These are phyloP conservation scores for Amaurobius ferox DNA, from an alignment of 2,888 invertebrate species.

Conservation along the genomic window DNA sequence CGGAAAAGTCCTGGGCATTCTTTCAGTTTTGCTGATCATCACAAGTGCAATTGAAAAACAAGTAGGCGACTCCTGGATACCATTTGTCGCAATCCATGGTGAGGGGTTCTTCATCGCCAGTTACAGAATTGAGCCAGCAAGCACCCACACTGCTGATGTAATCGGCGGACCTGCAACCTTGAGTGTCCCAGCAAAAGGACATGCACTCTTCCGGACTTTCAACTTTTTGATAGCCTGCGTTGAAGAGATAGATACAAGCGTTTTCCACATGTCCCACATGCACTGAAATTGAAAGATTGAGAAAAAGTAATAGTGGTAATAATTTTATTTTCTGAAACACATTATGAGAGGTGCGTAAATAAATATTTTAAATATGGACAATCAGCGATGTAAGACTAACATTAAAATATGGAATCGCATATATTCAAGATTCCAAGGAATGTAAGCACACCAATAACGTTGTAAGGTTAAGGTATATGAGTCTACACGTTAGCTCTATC, in stretches of 20 bases:
- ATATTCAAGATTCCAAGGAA: too few species aligned
- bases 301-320: too few species aligned
- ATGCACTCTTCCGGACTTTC: constrained; percentile 53
- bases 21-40: not conserved
- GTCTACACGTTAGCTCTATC: too few species aligned
- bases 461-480: too few species aligned
- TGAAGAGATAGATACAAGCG: constrained; percentile 65
- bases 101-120: constrained; percentile 57
- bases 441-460: too few species aligned
- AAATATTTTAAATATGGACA: too few species aligned
- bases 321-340: too few species aligned
- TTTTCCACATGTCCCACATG: constrained; percentile 52
- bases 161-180: constrained; percentile 64
- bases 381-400: too few species aligned
- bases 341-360: too few species aligned
- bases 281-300: constrained; percentile 52
- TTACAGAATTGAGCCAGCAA: constrained; percentile 64
- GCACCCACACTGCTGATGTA: constrained; percentile 46
- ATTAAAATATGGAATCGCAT: too few species aligned
- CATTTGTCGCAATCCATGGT: constrained; percentile 50
- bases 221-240: constrained; percentile 55
- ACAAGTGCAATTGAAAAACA: constrained; percentile 69
- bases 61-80: constrained; percentile 59
- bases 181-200: constrained; percentile 63
- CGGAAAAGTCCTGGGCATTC: too few species aligned